A percentile compares a stretch with the other conserved stretches of the same genome.
These are phyloP conservation scores for Corythornis cristatus DNA, from an alignment of 2,113 vertebrate genomes.

Conservation along the genomic window DNA sequence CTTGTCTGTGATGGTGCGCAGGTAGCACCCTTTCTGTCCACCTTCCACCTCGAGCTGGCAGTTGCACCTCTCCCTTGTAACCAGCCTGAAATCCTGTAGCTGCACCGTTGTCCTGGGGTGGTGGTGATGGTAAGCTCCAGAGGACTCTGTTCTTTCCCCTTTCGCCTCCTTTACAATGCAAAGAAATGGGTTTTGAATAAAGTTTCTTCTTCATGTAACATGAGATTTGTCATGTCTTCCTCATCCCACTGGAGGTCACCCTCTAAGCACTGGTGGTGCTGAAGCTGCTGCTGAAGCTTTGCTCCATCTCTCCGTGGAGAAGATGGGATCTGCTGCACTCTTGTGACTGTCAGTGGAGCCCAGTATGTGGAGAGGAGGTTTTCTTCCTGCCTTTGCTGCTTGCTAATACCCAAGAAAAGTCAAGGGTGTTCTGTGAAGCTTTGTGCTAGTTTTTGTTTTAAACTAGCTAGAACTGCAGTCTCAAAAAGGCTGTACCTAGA, in stretches of 20 bases:
- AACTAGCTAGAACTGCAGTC: neutral
- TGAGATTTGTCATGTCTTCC: slow-evolving; percentile 19
- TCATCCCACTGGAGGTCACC: slow-evolving; percentile 26
- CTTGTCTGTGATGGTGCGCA: fast-evolving
- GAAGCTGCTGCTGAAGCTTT: fast-evolving
- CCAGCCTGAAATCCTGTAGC: neutral
- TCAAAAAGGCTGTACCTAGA: fast-evolving
- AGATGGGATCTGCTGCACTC: neutral
- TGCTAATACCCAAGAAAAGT: neutral
- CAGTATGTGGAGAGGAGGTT: fast-evolving
- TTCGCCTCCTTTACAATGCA: neutral
- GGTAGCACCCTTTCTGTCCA: fast-evolving
- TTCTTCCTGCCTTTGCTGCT: neutral
- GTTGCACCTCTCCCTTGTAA: fast-evolving
- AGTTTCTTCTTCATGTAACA: neutral
- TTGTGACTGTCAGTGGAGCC: fast-evolving
- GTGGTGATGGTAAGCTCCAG: neutral
- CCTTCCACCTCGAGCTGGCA: fast-evolving
- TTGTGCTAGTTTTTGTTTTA: neutral
- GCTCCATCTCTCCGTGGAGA: neutral
- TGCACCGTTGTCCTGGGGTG: fast-evolving
- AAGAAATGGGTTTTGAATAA: slow-evolving; percentile 29
- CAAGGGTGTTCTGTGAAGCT: neutral
- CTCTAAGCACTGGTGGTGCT: neutral
- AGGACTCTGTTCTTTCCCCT: neutral